Base-by-base conservation (phyloP, 2,888 invertebrate genomes). In the Melinaea menophilus region DNA sequence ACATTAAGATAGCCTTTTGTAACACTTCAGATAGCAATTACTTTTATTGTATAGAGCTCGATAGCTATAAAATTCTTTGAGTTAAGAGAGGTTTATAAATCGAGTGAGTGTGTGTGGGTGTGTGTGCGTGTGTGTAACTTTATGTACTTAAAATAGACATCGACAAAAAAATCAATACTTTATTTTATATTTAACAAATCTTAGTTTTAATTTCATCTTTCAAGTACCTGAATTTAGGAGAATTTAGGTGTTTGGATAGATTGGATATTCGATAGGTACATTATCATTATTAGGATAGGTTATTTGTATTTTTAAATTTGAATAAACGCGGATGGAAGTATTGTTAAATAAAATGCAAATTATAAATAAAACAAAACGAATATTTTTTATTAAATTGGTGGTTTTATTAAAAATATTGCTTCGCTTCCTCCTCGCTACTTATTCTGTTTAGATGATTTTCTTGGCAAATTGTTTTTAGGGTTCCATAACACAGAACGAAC, bases 361-460 rank as follows among this genome's bases (percentile, higher is more conserved):
- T 51, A 51, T 51, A 51, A 31, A 51, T 31, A 51, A 51, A 51
- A 7, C 9, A 41, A 1, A 41, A 51, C 31, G 22, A 12, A 22
- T 37, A 59, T 37, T 41, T 35, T 51, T 54, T 59, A 59, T 55
- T 59, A 59, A 59, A 54, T 45, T 55, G 41, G 51, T 31, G 51
- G 51, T 51, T 51, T 51, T 51, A 51, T 81, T 78, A 77, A 82
- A 85, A 83, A 82, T 81, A 81, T 83, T 74, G 79, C 78, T 74
- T 69, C 73, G 62, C 59, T 75, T 73, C 73, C 70, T 68, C 66
- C 80, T 81, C 85, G 83, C 85, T 85, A 79, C 79, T 84, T 84
- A 86, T 88, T 87, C 86, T 79, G 79, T 85, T 84, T 85, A 81
- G 79, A 73, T 77, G 80, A 82, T 84, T 82, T 80, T 80, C 65